phyloP scores from a whole-genome alignment of 2,113 vertebrate species.

The Synodontis membranacea region DNA sequence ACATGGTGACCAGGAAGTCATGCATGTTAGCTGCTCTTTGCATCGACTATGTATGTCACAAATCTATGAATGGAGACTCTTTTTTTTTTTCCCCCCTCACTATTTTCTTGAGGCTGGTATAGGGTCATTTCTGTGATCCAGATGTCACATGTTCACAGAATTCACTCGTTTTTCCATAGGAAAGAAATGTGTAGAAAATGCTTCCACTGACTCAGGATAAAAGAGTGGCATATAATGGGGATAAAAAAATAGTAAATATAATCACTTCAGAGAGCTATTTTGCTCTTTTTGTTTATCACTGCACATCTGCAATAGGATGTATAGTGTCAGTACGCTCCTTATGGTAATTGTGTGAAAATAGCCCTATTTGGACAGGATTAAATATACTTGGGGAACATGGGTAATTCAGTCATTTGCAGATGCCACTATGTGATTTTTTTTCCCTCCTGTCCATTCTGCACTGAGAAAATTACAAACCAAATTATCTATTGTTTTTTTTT shows the following conservation, averaged over 20 bases:
- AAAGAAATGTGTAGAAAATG: neutral
- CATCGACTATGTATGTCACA: constrained; percentile 28
- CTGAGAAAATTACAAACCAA: constrained; percentile 8
- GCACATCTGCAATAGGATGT: constrained; percentile 13
- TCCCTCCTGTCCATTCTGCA: neutral
- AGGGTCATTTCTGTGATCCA: constrained; percentile 22
- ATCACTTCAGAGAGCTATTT: neutral
- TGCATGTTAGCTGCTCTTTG: constrained; percentile 35
- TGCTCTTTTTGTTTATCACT: neutral
- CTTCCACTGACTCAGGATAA: neutral
- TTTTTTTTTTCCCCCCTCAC: constrained; percentile 35
- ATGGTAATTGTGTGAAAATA: constrained; percentile 19
- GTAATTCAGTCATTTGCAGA: constrained; percentile 7
- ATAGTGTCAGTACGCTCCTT: constrained; percentile 19
- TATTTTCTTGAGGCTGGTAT: neutral
- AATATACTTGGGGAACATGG: neutral
- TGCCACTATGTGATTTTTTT: neutral
- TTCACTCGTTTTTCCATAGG: neutral
- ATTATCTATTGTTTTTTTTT: neutral
- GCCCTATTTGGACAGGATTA: neutral
- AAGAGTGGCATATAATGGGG: neutral
- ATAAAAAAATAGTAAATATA: neutral
- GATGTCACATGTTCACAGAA: constrained; percentile 20
- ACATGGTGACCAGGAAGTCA: constrained; percentile 52
- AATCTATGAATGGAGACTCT: constrained; percentile 52